Percentiles rank a stretch among this genome's conserved stretches.
These are phyloP conservation scores for Menura novaehollandiae DNA, from an alignment of 2,113 vertebrate genomes.

Conservation along the genomic window DNA sequence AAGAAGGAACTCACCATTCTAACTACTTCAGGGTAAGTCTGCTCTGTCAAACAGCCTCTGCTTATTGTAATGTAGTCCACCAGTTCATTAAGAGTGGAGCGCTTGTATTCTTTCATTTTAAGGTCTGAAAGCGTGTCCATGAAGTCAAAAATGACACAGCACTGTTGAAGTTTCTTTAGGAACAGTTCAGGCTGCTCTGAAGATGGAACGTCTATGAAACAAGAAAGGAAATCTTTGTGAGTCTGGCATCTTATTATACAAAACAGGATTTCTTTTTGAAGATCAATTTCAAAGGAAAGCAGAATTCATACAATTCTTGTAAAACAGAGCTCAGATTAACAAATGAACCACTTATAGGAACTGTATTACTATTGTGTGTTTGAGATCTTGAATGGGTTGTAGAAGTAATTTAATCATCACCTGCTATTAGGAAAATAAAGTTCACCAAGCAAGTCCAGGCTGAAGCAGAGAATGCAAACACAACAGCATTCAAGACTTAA, in stretches of 20 bases:
- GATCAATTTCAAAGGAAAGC: conserved; percentile 68
- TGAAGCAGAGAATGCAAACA: not conserved
- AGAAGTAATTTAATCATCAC: not conserved
- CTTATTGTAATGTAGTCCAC: conserved; percentile 99
- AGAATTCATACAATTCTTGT: conserved; percentile 51
- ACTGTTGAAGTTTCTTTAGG: conserved; percentile 99
- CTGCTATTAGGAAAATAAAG: conserved; percentile 7
- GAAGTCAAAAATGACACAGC: conserved; percentile 99
- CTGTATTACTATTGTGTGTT: not conserved
- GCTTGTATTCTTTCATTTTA: conserved; percentile 99
- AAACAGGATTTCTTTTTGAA: conserved; percentile 72
- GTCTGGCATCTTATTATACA: conserved; percentile 71
- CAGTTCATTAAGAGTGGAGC: conserved; percentile 99
- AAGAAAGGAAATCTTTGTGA: conserved; percentile 74
- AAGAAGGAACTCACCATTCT: conserved; percentile 93
- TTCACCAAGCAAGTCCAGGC: not conserved
- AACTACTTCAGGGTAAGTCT: conserved; percentile 99
- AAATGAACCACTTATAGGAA: conserved; percentile 2
- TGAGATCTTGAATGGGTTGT: not conserved
- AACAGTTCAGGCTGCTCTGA: conserved; percentile 99
- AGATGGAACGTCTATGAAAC: conserved; percentile 90
- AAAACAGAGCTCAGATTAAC: conserved; percentile 63
- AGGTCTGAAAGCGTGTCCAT: conserved; percentile 99
- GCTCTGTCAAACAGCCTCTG: conserved; percentile 98
- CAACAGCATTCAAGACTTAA: not conserved